A percentile compares a stretch with the other conserved stretches of the same genome.
phyloP scores from a whole-genome alignment of 2,888 invertebrate genomes.

The Ferdinandea cuprea region DNA sequence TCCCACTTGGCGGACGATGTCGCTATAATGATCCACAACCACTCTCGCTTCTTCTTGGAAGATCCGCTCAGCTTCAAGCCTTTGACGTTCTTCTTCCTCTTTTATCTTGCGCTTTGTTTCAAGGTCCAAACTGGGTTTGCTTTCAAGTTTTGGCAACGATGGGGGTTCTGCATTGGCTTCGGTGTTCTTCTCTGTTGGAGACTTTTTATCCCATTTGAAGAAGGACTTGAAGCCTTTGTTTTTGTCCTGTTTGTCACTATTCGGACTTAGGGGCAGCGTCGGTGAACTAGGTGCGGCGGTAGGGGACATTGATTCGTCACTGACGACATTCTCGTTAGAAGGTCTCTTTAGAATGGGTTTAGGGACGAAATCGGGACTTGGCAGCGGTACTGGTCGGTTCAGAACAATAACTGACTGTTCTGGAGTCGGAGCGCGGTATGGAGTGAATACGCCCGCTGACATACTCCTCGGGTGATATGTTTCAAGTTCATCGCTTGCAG shows the following conservation, averaged over 20 bases:
- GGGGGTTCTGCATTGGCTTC: conserved; percentile 77
- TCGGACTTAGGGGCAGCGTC: conserved; percentile 36
- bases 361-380: conserved; percentile 89
- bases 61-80: conserved; percentile 79
- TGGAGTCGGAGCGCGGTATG: conserved; percentile 82
- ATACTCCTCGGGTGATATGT: conserved; percentile 88
- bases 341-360: conserved; percentile 90
- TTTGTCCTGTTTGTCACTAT: conserved; percentile 76
- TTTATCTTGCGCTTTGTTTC: conserved; percentile 80
- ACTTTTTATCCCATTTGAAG: conserved; percentile 80
- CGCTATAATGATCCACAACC: conserved; percentile 91
- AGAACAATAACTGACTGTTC: conserved; percentile 86
- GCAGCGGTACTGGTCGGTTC: conserved; percentile 86
- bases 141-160: background rate
- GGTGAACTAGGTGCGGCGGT: conserved; percentile 32
- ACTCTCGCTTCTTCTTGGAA: conserved; percentile 87
- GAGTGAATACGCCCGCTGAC: conserved; percentile 81
- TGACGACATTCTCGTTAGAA: conserved; percentile 82
- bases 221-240: conserved; percentile 81
- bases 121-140: conserved; percentile 79
- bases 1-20: conserved; percentile 89
- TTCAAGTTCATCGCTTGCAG: conserved; percentile 85
- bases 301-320: conserved; percentile 74
- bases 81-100: conserved; percentile 79
- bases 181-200: conserved; percentile 79